Percentiles rank a stretch among this genome's conserved stretches.
These are phyloP conservation scores for Antheraea assamensis DNA, from an alignment of 2,888 invertebrate species.

Conservation along the genomic window DNA sequence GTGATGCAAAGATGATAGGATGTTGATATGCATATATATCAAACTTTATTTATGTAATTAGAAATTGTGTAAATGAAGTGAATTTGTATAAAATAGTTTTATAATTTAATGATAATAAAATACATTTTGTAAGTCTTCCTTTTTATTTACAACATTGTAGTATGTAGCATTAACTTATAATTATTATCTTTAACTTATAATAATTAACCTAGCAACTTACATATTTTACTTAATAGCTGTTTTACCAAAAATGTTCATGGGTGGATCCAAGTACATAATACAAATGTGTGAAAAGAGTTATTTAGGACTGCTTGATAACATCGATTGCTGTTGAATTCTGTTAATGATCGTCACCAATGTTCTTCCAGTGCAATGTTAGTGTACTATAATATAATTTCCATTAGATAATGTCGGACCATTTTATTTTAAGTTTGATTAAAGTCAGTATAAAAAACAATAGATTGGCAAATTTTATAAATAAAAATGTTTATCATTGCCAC, in stretches of 20 bases:
- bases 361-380: no score
- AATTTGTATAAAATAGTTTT: constrained; percentile 57
- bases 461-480: neutral
- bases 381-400: constrained; percentile 38
- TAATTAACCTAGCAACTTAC: constrained; percentile 23
- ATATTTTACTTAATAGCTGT: constrained; percentile 49
- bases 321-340: neutral
- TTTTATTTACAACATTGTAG: constrained; percentile 73
- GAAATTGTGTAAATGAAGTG: constrained; percentile 13
- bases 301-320: neutral
- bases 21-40: constrained; percentile 26
- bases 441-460: no score
- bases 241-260: constrained; percentile 48
- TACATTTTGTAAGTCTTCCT: constrained; percentile 53
- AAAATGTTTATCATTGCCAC: neutral
- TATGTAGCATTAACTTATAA: constrained; percentile 39
- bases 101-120: constrained; percentile 68
- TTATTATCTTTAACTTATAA: constrained; percentile 25
- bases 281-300: constrained; percentile 39
- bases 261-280: constrained; percentile 54
- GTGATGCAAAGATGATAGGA: constrained; percentile 1
- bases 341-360: neutral
- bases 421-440: no score
- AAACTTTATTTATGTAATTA: constrained; percentile 29
- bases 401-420: neutral